These are phyloP conservation scores for Caenorhabditis briggsae DNA, from an alignment of 1,140 invertebrate genomes.

Conservation along the genomic window DNA sequence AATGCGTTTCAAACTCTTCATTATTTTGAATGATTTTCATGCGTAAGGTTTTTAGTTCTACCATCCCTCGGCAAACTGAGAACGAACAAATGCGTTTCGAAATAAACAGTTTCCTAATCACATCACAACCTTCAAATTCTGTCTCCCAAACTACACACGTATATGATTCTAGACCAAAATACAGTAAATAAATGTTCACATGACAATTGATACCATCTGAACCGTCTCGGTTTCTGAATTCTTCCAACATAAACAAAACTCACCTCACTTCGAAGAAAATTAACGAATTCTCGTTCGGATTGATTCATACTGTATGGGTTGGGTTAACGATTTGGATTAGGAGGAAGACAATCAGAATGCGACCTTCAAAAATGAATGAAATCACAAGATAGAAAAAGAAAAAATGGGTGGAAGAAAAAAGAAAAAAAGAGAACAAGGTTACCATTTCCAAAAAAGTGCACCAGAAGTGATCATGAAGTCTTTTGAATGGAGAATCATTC, in stretches of 20 bases:
- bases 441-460: slow-evolving; percentile 4
- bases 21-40: too few relatives aligned
- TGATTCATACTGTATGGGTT: slow-evolving; percentile 19
- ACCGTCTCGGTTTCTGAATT: neutral
- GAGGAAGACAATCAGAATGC: neutral
- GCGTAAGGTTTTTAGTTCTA: neutral
- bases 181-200: neutral
- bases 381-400: slow-evolving; percentile 36
- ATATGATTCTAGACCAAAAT: neutral
- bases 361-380: slow-evolving; percentile 29
- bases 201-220: slow-evolving; percentile 26
- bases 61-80: too few relatives aligned
- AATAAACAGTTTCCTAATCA: slow-evolving; percentile 1
- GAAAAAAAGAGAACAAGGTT: neutral
- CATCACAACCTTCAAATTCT: neutral
- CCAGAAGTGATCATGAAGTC: neutral
- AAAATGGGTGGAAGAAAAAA: neutral
- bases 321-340: slow-evolving; percentile 8
- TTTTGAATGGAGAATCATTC: neutral
- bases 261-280: slow-evolving; percentile 55
- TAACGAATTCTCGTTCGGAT: slow-evolving; percentile 54
- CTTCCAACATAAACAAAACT: neutral
- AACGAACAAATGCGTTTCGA: too few relatives aligned
- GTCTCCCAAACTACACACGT: neutral
- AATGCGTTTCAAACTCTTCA: too few relatives aligned